Evolutionary conservation across 2,888 invertebrate species (phyloP).

Genomic region (Mycalesis mineus): DNA sequence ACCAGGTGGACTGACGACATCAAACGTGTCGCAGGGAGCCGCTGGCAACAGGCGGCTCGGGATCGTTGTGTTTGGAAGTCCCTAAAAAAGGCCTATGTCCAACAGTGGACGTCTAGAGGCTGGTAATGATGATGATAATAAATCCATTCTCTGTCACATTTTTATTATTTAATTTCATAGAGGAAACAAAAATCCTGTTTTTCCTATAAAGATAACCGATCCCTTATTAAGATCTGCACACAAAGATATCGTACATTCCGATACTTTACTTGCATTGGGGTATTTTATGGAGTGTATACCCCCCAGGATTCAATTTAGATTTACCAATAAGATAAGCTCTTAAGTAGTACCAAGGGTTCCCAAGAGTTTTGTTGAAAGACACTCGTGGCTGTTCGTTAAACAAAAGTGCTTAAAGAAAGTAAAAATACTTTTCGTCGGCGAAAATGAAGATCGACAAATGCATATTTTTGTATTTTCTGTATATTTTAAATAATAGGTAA

Average conservation of each 20-base stretch:
- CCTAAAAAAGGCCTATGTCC: no score
- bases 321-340: conserved; percentile 54
- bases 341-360: conserved; percentile 24
- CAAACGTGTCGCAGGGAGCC: no score
- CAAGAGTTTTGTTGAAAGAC: conserved; percentile 9
- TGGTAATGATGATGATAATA: no score
- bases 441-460: no score
- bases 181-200: not conserved
- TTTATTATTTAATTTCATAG: no score
- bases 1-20: no score
- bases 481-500: no score
- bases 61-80: no score
- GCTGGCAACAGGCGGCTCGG: no score
- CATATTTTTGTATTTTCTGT: no score
- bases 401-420: conserved; percentile 8
- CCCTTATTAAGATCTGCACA: conserved; percentile 32
- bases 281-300: conserved; percentile 62
- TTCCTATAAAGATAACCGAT: conserved; percentile 18
- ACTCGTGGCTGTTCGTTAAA: not conserved
- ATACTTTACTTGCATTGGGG: conserved; percentile 38
- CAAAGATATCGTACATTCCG: conserved; percentile 34
- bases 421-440: not conserved
- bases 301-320: conserved; percentile 74
- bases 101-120: no score
- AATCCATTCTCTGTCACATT: no score